These are phyloP conservation scores for Carduelis carduelis DNA, from an alignment of 2,797 vertebrate species.

Conservation along the genomic window DNA sequence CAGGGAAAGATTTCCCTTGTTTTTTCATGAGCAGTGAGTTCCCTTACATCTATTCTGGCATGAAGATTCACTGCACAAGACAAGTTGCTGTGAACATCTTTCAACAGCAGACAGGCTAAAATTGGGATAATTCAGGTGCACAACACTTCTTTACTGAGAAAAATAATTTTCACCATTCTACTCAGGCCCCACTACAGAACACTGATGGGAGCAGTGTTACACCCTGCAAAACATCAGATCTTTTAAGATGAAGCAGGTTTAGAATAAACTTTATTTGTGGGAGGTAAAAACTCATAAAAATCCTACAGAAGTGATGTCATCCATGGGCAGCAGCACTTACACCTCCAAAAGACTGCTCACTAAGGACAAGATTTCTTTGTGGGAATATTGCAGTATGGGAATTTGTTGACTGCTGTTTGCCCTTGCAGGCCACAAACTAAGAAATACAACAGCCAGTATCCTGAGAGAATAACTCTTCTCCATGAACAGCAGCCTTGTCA, in stretches of 20 bases:
- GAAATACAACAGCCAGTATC: neutral
- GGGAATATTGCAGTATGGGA: neutral
- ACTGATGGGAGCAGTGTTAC: neutral
- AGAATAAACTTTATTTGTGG: neutral
- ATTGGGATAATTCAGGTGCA: neutral
- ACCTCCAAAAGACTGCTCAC: neutral
- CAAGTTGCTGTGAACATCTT: neutral
- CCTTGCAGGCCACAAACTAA: neutral
- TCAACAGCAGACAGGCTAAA: neutral
- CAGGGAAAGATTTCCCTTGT: neutral
- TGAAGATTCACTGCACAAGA: neutral
- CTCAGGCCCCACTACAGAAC: rapidly evolving
- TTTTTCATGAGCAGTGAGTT: neutral
- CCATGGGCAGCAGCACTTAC: neutral
- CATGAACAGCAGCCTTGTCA: neutral
- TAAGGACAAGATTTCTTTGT: neutral
- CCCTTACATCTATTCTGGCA: neutral
- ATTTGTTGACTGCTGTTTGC: neutral
- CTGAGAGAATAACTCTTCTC: neutral
- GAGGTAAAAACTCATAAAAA: neutral
- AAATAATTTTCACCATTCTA: neutral
- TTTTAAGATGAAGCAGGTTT: neutral
- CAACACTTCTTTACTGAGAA: neutral
- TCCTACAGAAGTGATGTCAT: neutral
- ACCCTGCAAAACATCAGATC: neutral